A percentile compares a stretch with the other conserved stretches of the same genome.
phyloP scores from a whole-genome alignment of 2,888 invertebrate genomes.

The Apodemia zela region DNA sequence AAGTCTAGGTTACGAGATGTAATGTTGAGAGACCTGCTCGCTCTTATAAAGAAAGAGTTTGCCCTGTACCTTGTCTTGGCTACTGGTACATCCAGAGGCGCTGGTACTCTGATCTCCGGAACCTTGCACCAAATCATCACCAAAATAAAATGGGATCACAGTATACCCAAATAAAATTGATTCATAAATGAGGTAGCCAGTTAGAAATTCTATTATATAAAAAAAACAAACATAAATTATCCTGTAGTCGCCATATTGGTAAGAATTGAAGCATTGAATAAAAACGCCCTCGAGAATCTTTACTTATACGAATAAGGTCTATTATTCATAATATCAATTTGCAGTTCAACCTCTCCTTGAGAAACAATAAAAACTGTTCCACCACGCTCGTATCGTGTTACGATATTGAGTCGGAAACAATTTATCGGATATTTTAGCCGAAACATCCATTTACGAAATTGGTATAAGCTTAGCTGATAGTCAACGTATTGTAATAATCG shows the following conservation, averaged over 20 bases:
- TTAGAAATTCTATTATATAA: background rate
- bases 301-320: background rate
- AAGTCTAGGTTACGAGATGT: no score
- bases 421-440: slow-evolving; percentile 9
- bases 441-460: slow-evolving; percentile 6
- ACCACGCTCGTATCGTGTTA: slow-evolving; percentile 1
- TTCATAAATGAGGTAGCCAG: background rate
- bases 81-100: no score
- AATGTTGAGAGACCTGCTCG: no score
- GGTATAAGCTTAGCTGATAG: slow-evolving; percentile 7
- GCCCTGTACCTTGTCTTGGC: no score
- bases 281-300: background rate
- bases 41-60: no score
- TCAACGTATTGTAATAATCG: slow-evolving; percentile 1
- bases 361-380: slow-evolving; percentile 4
- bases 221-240: background rate
- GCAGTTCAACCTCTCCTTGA: background rate
- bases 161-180: no score
- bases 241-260: background rate
- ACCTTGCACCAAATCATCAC: no score
- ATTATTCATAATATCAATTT: slow-evolving; percentile 8
- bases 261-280: background rate
- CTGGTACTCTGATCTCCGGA: no score
- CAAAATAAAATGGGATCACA: no score
- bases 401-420: slow-evolving; percentile 5